Percentiles rank a stretch among this genome's conserved stretches.
Conservation (phyloP, 2,113 vertebrate genomes). For the Cyanocitta stelleri region DNA sequence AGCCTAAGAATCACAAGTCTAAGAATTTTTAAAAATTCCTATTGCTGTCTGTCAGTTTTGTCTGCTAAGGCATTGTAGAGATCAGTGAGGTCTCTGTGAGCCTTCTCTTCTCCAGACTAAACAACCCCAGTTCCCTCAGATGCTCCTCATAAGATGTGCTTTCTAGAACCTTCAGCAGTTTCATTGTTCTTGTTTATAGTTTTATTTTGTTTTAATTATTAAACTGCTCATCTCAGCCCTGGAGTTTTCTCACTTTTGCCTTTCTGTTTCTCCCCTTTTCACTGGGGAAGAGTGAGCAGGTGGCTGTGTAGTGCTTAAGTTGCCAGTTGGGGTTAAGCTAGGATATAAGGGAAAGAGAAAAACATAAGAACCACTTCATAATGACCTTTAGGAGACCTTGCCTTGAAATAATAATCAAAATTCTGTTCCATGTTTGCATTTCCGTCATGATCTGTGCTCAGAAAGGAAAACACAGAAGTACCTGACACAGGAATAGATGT, state of each 20-base stretch:
- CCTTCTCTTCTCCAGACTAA: neutral
- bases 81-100: neutral
- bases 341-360: neutral
- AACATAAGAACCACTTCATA: neutral
- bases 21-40: neutral
- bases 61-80: neutral
- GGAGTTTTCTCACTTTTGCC: neutral
- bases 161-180: neutral
- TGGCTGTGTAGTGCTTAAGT: neutral
- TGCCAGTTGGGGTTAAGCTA: neutral
- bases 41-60: neutral
- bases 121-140: neutral
- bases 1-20: neutral
- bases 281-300: neutral
- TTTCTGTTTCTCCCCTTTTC: neutral
- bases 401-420: neutral
- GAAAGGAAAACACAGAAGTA: neutral
- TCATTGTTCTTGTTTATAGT: neutral
- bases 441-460: neutral
- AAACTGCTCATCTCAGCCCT: neutral
- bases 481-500: neutral
- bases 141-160: neutral
- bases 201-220: neutral
- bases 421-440: neutral
- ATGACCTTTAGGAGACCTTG: neutral